phyloP scores from a whole-genome alignment of 2,797 vertebrate genomes.

The Columba guinea region DNA sequence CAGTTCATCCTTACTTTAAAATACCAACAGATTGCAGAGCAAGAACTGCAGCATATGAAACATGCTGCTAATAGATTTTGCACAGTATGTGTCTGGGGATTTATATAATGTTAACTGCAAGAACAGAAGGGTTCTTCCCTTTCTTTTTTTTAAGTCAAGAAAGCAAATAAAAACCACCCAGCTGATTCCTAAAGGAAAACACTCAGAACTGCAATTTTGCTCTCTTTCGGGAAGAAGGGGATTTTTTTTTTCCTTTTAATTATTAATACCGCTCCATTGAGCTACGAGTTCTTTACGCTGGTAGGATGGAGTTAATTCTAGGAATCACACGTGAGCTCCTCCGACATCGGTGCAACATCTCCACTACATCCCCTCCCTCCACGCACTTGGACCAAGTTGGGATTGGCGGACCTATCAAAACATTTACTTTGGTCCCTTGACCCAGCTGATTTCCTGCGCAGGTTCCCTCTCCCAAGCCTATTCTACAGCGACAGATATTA shows the following conservation, averaged over 20 bases:
- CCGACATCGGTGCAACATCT: constrained; percentile 23
- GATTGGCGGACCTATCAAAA: neutral
- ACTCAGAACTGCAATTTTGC: constrained; percentile 6
- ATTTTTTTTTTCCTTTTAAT: neutral
- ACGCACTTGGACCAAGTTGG: neutral
- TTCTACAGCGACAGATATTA: neutral
- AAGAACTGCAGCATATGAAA: constrained; percentile 43
- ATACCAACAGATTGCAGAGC: constrained; percentile 47
- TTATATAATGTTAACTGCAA: constrained; percentile 46
- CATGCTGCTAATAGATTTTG: constrained; percentile 53
- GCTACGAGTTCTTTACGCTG: neutral
- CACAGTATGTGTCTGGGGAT: constrained; percentile 45
- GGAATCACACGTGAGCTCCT: constrained; percentile 11
- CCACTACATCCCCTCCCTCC: neutral
- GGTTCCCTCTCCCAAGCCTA: neutral
- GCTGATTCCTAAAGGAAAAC: constrained; percentile 30
- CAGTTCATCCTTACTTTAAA: constrained; percentile 39
- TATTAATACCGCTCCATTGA: constrained; percentile 12
- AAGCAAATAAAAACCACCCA: constrained; percentile 34
- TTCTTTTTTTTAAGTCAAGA: neutral
- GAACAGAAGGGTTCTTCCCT: constrained; percentile 13
- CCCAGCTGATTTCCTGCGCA: neutral
- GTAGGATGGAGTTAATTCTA: constrained; percentile 39
- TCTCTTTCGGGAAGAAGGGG: constrained; percentile 4
- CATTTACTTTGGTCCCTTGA: constrained; percentile 8